Base-by-base conservation (phyloP, 2,888 invertebrate species). In the Dyspetes luteomarginatus region DNA sequence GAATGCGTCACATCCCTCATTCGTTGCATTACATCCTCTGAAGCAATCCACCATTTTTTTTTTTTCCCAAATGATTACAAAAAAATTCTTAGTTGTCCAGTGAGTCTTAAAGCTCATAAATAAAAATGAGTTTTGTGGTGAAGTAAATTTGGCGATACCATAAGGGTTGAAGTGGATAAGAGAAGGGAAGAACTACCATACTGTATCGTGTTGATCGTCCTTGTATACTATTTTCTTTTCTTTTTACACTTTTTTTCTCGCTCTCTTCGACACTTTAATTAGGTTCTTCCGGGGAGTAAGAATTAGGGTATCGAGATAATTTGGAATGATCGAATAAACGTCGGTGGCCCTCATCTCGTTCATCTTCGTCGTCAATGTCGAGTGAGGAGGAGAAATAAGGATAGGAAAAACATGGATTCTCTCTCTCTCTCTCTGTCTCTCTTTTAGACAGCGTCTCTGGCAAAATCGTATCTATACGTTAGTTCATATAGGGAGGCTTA, bases 311-410 rank as follows among this genome's bases (percentile, higher is more conserved):
- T 85, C 78, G 76, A 73, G 78, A 87, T 89, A 87, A 88, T 87
- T 87, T 85, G 50, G 84, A 88, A 86, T 86, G 87, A 88, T 86
- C 83, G 86, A 88, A 89, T 87, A 85, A 88, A 87, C 86, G 87
- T 86, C 85, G 81, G 78, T 58, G n/a, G 82, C 78, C 77, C 73
- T 76, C 77, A 65, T 60, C 64, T 83, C 78, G 60, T 74, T 68
- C 58, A 73, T 81, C 69, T 43, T 73, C 68, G 74, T 81, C 71
- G 77, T 50, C 78, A 77, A 79, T 48, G 72, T 58, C 69, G 55
- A 69, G 52, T 41, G 22, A 52, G 60, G 68, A 55, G 64, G 28
- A 69, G 60, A 36, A 22, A 69, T 64, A 58, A 83, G 48, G 69
- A 77, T 78, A 68, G 30, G 2, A 69, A 56, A 36, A 43, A n/a